Base-by-base conservation (phyloP, 2,888 invertebrate species). In the Agriopis aurantiaria region DNA sequence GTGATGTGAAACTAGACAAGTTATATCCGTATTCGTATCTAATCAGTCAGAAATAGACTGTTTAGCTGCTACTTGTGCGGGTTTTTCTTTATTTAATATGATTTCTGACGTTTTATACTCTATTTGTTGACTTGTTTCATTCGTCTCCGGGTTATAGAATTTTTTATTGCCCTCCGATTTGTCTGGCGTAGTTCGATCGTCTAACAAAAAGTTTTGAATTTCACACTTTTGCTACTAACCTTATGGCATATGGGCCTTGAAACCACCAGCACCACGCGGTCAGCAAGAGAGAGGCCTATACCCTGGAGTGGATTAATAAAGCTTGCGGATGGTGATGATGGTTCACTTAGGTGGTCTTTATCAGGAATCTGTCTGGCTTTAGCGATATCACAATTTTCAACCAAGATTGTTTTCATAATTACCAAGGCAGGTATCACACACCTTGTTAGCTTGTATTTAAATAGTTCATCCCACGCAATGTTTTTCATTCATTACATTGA, bases 1-100 rank as follows among this genome's bases (percentile, higher is more conserved):
- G 69, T 60, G 51, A 65, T 58, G 69, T 69, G 69, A 69, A 65
- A 69, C 49, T 53, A 40, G 17, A 59, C 62, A 56, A 51, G 33
- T 62, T 49, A 41, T 61, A 41, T 41, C 11, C 17, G 52, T 45
- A 43, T 17, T 11, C 45, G 58, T 12, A 45, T 46, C n/a, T 41
- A 55, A 55, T 53, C 23, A 12, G 55, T n/a, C 2, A n/a, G 3
- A 55, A n/a, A 8, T 8, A n/a, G 40, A n/a, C 11, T 49, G 14
- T 49, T 46, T 46, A 46, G 5, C 12, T 46, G 3, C 33, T 33
- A 33, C 33, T 33, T 33, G 33, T 33, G 33, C 5, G 33, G 5
- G 3, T 33, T 33, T 33, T 33, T 33, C 33, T 33, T 33, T 33
- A 33, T 33, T 33, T 33, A 33, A 46, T 8, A 10, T 46, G 46